Evolutionary conservation across 2,888 invertebrate species (phyloP), one percentile per base, ranked within the genome.

Genomic region (Aporophyla lueneburgensis): DNA sequence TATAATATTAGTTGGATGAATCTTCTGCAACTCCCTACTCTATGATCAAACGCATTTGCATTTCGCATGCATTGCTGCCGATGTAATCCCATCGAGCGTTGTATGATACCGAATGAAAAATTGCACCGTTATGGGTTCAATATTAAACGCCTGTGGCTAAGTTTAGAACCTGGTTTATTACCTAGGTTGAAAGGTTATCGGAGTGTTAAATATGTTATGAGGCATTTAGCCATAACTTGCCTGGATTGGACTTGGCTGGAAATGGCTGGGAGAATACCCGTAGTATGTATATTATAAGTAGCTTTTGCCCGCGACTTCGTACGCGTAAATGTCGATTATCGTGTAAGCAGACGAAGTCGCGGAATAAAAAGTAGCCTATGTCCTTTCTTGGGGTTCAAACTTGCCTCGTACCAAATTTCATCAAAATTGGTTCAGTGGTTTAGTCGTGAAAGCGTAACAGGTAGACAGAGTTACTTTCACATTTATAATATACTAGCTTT

Each of bases 41-140:
- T 4, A 58, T 0, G 27, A 40, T 5, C 33, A 67, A 70, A 53
- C n/a, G 33, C 71, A 79, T 85, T 82, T 85, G 54, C 68, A 84
- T 85, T 73, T 85, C 74, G 73, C 83, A 73, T 82, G 69, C 73
- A 65, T 24, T 56, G 56, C 51, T 27, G 14, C 40, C 62, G 16
- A 73, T 69, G 62, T 79, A 78, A 78, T 71, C 71, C 68, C 56
- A 72, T 59, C 62, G 9, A 58, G 14, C 27, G 69, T 10, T 53
- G 33, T 73, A 59, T 59, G 79, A 70, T 83, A 81, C 63, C 21
- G 27, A 46, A 83, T 86, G 79, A 79, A 79, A 84, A 83, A 71
- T 72, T 33, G 40, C 66, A 9, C 62, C 24, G 24, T 62, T 67
- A 78, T 19, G 14, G 33, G 3, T 58, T 66, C 33, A 33, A 24